phyloP scores from a whole-genome alignment of 1,140 invertebrate species.

The Temnothorax nylanderi region DNA sequence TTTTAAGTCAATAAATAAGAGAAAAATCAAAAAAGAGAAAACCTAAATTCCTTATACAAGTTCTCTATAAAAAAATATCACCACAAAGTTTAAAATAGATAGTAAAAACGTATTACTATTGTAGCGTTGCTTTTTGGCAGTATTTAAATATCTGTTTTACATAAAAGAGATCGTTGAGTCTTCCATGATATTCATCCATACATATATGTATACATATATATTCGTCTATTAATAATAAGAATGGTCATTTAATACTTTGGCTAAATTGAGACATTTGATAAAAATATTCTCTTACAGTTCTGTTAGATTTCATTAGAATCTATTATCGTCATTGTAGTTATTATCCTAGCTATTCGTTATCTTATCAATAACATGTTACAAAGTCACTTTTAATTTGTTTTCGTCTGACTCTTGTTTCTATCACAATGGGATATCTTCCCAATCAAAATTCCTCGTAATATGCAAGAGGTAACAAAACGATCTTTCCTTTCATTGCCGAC shows the following conservation, averaged over 20 bases:
- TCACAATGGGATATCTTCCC: not conserved
- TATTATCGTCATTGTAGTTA: not conserved
- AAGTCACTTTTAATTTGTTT: not conserved
- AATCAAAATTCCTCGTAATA: not conserved
- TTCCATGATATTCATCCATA: not conserved
- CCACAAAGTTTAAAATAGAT: not conserved
- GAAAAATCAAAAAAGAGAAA: not conserved
- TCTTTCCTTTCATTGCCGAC: not conserved
- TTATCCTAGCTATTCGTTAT: not conserved
- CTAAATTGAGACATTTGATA: not conserved
- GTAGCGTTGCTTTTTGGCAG: not conserved
- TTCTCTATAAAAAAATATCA: not conserved
- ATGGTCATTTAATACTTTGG: not conserved
- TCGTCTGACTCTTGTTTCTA: not conserved
- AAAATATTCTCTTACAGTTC: conserved; percentile 44
- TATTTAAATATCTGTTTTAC: not conserved
- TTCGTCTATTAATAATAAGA: not conserved
- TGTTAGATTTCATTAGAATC: not conserved
- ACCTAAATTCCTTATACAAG: not conserved
- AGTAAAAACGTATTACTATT: not conserved
- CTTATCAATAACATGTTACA: not conserved
- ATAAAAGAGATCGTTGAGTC: not conserved
- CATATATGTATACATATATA: not conserved
- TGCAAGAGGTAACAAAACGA: not conserved
- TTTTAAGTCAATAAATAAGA: not conserved